These are phyloP conservation scores for Ailuropoda melanoleuca DNA, from an alignment of 2,113 vertebrate genomes.

Conservation along the genomic window DNA sequence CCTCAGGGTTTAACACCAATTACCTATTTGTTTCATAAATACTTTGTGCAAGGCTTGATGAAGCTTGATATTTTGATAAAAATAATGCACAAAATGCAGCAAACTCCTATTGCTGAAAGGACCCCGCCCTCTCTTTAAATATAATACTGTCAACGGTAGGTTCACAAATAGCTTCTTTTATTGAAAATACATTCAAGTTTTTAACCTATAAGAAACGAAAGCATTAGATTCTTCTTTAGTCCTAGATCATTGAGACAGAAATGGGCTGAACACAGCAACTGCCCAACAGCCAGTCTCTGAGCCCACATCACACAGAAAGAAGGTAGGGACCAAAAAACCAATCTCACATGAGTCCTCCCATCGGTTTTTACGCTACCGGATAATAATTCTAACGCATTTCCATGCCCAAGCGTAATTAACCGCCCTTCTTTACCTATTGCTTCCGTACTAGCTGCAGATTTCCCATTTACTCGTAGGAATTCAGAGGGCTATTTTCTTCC, in stretches of 20 bases:
- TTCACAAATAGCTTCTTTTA: conserved; percentile 30
- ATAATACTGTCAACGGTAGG: background rate
- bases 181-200: background rate
- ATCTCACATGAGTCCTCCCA: background rate
- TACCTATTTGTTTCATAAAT: conserved; percentile 1
- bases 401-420: background rate
- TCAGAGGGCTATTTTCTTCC: background rate
- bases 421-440: background rate
- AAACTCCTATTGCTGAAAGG: background rate
- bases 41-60: background rate
- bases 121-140: background rate
- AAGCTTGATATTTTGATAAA: background rate
- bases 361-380: background rate
- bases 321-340: background rate
- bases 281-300: background rate
- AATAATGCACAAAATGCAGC: background rate
- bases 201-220: background rate
- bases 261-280: background rate
- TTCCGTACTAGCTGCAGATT: background rate
- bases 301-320: background rate
- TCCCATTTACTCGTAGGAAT: background rate
- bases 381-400: background rate
- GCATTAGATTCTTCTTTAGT: background rate
- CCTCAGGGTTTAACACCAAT: conserved; percentile 4
- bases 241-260: background rate